Evolutionary conservation across 2,888 invertebrate genomes (phyloP).

Genomic region (Hypercompe scribonia): DNA sequence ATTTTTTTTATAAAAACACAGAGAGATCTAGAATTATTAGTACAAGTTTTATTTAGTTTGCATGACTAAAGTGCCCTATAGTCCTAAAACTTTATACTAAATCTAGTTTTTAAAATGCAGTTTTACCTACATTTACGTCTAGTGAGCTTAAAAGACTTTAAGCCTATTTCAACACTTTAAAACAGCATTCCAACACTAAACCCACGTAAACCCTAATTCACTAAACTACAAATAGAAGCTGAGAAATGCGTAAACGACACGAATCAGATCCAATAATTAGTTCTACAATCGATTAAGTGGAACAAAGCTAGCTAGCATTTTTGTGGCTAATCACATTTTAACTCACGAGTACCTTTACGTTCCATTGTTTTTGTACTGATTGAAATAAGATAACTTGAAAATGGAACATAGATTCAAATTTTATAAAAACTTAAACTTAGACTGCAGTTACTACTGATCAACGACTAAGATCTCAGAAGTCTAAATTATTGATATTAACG

Average conservation of each 20-base stretch:
- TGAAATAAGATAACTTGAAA: neutral
- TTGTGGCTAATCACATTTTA: slow-evolving; percentile 49
- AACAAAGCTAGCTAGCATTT: slow-evolving; percentile 29
- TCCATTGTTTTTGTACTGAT: slow-evolving; percentile 26
- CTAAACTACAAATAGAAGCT: neutral
- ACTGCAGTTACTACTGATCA: too few species aligned
- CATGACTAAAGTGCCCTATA: neutral
- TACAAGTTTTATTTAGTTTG: neutral
- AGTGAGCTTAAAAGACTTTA: neutral
- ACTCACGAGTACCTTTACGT: slow-evolving; percentile 48
- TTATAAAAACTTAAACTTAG: neutral
- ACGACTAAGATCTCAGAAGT: too few species aligned
- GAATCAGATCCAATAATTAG: slow-evolving; percentile 14
- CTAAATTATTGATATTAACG: too few species aligned
- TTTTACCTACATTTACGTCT: neutral
- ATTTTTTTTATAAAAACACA: neutral
- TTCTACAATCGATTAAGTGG: slow-evolving; percentile 33
- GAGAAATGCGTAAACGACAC: slow-evolving; percentile 11
- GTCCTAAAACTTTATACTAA: neutral
- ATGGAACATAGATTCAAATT: neutral
- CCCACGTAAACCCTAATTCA: slow-evolving; percentile 5
- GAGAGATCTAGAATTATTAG: neutral
- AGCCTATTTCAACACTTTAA: neutral
- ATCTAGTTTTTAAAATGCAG: neutral
- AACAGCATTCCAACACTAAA: neutral